Conservation (phyloP, 2,888 invertebrate genomes). For the Macaria liturata region DNA sequence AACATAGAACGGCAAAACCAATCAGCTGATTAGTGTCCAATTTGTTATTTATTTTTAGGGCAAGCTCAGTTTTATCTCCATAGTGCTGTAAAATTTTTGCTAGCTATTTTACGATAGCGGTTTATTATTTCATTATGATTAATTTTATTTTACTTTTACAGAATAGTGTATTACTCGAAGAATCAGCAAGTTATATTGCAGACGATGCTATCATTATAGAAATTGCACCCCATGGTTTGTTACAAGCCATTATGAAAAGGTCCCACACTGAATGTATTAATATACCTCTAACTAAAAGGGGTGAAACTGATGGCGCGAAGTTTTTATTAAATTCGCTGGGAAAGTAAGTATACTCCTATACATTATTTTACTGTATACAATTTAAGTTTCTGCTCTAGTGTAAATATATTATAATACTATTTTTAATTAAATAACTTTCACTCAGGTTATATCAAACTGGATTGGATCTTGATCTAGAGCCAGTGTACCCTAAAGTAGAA, state of each 20-base stretch:
- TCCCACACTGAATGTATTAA: constrained; percentile 86
- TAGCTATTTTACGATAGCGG: too few relatives aligned
- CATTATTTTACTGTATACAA: too few relatives aligned
- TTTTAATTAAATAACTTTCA: constrained; percentile 16
- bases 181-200: constrained; percentile 88
- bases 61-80: too few relatives aligned
- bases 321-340: constrained; percentile 74
- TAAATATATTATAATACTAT: neutral
- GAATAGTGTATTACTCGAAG: constrained; percentile 88
- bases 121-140: too few relatives aligned
- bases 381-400: too few relatives aligned
- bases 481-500: constrained; percentile 86
- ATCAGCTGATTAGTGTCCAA: too few relatives aligned
- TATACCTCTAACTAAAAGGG: constrained; percentile 87
- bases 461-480: constrained; percentile 85
- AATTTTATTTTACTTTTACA: constrained; percentile 28
- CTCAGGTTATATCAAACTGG: constrained; percentile 88
- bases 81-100: too few relatives aligned
- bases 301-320: constrained; percentile 80
- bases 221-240: constrained; percentile 92
- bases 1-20: too few relatives aligned
- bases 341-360: constrained; percentile 63
- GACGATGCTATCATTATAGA: constrained; percentile 90
- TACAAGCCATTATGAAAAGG: constrained; percentile 91
- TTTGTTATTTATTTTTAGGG: too few relatives aligned